Conservation (phyloP, 2,113 vertebrate species). For the Ellobius talpinus region DNA sequence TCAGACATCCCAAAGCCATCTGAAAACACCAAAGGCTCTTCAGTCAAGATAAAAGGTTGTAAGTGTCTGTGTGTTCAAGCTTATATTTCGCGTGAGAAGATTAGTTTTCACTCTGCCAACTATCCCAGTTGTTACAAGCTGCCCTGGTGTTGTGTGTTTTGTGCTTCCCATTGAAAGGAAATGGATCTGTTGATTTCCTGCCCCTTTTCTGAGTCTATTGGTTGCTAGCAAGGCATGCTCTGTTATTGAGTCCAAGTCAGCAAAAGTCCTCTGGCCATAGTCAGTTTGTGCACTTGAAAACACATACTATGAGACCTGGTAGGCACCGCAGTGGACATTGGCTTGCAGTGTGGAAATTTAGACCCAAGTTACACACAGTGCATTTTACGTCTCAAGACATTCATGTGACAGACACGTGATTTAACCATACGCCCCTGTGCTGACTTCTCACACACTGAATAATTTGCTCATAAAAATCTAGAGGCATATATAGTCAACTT, state of each 20-base stretch:
- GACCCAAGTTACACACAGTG: neutral
- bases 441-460: neutral
- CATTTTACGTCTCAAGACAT: neutral
- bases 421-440: neutral
- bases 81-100: slow-evolving; percentile 59
- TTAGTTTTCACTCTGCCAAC: slow-evolving; percentile 60
- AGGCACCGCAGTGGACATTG: neutral
- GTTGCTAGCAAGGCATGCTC: slow-evolving; percentile 11
- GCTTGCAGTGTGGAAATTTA: neutral
- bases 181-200: slow-evolving; percentile 23
- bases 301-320: neutral
- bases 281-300: neutral
- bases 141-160: slow-evolving; percentile 54
- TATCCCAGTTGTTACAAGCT: slow-evolving; percentile 50
- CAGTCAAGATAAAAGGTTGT: slow-evolving; percentile 65
- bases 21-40: slow-evolving; percentile 66
- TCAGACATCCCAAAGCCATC: slow-evolving; percentile 57
- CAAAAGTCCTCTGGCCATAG: neutral
- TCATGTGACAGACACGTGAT: neutral
- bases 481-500: neutral
- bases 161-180: slow-evolving; percentile 51
- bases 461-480: neutral
- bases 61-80: slow-evolving; percentile 69
- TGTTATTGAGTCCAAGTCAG: slow-evolving; percentile 56
- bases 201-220: slow-evolving; percentile 58